Conservation (phyloP, 2,113 vertebrate species). For the Cyprinodon brontotheroides region DNA sequence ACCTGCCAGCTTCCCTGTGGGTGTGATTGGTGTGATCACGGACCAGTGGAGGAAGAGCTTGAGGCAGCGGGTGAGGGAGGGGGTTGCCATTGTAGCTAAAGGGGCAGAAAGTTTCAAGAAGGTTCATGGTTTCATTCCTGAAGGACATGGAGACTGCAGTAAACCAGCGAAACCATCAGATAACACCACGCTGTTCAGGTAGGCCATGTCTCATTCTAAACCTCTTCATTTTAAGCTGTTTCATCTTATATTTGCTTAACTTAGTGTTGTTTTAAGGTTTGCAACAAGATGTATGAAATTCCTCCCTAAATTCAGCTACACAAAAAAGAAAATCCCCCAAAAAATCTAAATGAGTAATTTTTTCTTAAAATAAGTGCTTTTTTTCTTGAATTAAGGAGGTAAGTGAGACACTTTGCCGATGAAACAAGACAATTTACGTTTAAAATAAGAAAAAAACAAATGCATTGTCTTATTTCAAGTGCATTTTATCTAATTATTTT, state of each 20-base stretch:
- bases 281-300: no score
- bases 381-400: no score
- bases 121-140: conserved; percentile 84
- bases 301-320: not conserved
- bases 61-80: conserved; percentile 92
- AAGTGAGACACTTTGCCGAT: not conserved
- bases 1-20: conserved; percentile 86
- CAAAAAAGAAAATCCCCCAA: no score
- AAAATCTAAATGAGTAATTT: no score
- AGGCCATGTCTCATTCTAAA: conserved; percentile 34
- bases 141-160: conserved; percentile 85
- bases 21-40: conserved; percentile 92
- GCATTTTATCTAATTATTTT: no score
- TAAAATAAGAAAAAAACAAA: no score
- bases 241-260: not conserved
- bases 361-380: no score
- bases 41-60: conserved; percentile 95
- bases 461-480: no score
- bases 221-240: not conserved
- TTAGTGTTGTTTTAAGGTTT: not conserved
- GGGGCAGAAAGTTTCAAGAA: conserved; percentile 88
- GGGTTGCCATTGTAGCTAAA: conserved; percentile 91
- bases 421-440: not conserved
- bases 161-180: conserved; percentile 63
- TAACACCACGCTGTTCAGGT: conserved; percentile 91